Evolutionary conservation across 2,888 invertebrate genomes (phyloP), one percentile per base, ranked within the genome.

Genomic region (Drosophila emarginata): DNA sequence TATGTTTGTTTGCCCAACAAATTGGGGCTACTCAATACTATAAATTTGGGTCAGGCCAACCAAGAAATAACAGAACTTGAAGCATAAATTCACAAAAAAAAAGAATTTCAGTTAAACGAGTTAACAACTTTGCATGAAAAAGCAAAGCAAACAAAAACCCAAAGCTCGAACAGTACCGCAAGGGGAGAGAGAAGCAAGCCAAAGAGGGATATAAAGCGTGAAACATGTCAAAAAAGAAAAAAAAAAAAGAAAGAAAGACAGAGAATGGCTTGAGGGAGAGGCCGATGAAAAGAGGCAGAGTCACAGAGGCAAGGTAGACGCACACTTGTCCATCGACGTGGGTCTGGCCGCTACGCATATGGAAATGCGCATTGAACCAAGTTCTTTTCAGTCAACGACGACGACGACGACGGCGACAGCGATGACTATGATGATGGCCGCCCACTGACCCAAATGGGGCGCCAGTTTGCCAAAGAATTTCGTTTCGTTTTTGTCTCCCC

Each of bases 91-190:
- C 64, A 68, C 70, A 50, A 56, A 37, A 59, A 64, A 26, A 65
- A 75, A 61, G 71, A 64, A 69, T 71, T 71, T 76, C 69, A 68
- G 76, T 76, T 79, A 82, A 80, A 69, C 81, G 75, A 87, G 88
- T 76, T 87, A 88, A 77, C 87, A 81, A 77, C 88, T 87, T 88
- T 84, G 87, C 87, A 87, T 85, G 78, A 76, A 78, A 85, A 76
- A 71, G 74, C 59, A 65, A 66, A 15, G 63, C 78, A 85, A 82
- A 86, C 87, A 84, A 71, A 83, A 67, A 72, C 73, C 70, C 73
- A 71, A 72, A 66, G 73, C 57, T 73, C 73, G 71, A 60, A 66
- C 60, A 61, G 52, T 50, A 64, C 40, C 9, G 5, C 28, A 37
- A 26, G 54, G 18, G 15, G 23, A n/a, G 36, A 2, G 45, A 37